Percentiles rank a stretch among this genome's conserved stretches.
Evolutionary conservation across 2,888 invertebrate genomes (phyloP).

Genomic region (Adelognathus sp.): DNA sequence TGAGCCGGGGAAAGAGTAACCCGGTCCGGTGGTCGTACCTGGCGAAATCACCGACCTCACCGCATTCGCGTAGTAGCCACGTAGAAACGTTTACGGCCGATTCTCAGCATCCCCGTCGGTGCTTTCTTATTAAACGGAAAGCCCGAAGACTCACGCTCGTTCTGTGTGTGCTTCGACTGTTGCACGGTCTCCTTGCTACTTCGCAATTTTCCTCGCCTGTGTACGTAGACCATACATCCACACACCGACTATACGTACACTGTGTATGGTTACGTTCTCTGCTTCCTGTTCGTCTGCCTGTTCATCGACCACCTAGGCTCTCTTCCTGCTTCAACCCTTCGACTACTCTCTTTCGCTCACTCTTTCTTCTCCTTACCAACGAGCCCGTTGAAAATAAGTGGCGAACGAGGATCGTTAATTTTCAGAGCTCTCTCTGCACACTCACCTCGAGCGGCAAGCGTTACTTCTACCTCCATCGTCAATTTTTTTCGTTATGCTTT

Average conservation of each 20-base stretch:
- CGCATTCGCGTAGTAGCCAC: slow-evolving; percentile 36
- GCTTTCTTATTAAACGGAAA: slow-evolving; percentile 59
- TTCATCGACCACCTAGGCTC: slow-evolving; percentile 15
- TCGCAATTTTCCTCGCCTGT: slow-evolving; percentile 30
- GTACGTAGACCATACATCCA: not conserved
- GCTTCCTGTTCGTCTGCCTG: slow-evolving; percentile 18
- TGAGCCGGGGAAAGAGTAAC: slow-evolving; percentile 25
- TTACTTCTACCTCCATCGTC: slow-evolving; percentile 8
- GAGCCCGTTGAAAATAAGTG: slow-evolving; percentile 45
- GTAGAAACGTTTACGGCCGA: slow-evolving; percentile 58
- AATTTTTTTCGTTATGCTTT: not conserved
- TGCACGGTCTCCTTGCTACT: slow-evolving; percentile 23
- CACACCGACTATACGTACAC: not conserved
- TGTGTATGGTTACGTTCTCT: not conserved
- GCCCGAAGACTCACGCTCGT: slow-evolving; percentile 28
- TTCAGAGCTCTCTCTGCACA: slow-evolving; percentile 26
- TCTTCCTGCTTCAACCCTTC: slow-evolving; percentile 33
- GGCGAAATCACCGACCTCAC: slow-evolving; percentile 45
- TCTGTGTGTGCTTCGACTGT: slow-evolving; percentile 9
- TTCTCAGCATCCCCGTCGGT: slow-evolving; percentile 55
- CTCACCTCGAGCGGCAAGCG: slow-evolving; percentile 5
- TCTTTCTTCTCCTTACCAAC: slow-evolving; percentile 29
- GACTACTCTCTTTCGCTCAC: not conserved
- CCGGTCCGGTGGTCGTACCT: slow-evolving; percentile 25
- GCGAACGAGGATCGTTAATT: slow-evolving; percentile 51